phyloP scores from a whole-genome alignment of 2,797 vertebrate species.

The Labroides dimidiatus region DNA sequence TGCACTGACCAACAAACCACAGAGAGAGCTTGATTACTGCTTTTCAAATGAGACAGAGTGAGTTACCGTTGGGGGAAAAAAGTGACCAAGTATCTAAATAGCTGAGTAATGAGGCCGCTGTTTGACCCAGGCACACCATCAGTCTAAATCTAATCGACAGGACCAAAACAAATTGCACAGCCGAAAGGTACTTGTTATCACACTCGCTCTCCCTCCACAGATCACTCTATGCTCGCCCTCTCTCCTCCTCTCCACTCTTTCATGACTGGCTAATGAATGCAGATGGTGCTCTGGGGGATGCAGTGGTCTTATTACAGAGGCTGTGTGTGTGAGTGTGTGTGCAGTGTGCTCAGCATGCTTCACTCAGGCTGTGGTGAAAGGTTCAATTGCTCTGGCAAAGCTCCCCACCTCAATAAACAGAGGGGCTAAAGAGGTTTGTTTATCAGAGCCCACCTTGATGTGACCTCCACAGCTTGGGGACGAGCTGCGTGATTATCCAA shows the following conservation, averaged over 20 bases:
- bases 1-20: slow-evolving; percentile 62
- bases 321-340: slow-evolving; percentile 38
- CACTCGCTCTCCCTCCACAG: slow-evolving; percentile 30
- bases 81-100: slow-evolving; percentile 61
- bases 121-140: slow-evolving; percentile 68
- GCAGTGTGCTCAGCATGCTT: slow-evolving; percentile 45
- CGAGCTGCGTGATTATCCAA: slow-evolving; percentile 79
- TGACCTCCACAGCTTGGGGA: slow-evolving; percentile 81
- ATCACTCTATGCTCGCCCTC: slow-evolving; percentile 39
- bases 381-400: slow-evolving; percentile 75
- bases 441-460: slow-evolving; percentile 83
- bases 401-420: slow-evolving; percentile 78
- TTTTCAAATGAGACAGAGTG: slow-evolving; percentile 55
- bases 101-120: slow-evolving; percentile 59
- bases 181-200: slow-evolving; percentile 63
- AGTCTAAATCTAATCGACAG: slow-evolving; percentile 64
- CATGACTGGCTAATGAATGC: slow-evolving; percentile 81
- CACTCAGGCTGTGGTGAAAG: slow-evolving; percentile 67
- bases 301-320: slow-evolving; percentile 73
- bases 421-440: slow-evolving; percentile 86
- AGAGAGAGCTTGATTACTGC: slow-evolving; percentile 54
- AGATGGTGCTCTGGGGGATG: slow-evolving; percentile 77
- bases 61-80: slow-evolving; percentile 33
- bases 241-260: slow-evolving; percentile 66
- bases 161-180: slow-evolving; percentile 68